These are phyloP conservation scores for Coregonus sp. DNA, from an alignment of 2,797 vertebrate species.

Conservation along the genomic window DNA sequence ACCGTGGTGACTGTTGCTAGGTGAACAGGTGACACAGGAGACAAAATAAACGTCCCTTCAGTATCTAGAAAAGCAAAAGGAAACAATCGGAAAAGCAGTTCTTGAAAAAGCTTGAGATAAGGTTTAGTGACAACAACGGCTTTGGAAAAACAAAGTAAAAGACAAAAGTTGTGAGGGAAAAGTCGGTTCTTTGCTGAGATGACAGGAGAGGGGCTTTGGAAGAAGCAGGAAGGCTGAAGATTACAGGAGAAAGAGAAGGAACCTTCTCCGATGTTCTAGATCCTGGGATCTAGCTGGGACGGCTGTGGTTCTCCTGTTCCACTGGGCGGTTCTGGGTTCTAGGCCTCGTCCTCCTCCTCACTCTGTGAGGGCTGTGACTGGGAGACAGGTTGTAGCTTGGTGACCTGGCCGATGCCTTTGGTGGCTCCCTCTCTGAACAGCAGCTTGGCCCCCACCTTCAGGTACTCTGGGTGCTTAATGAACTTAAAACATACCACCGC, in stretches of 20 bases:
- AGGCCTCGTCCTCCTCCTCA: constrained; percentile 54
- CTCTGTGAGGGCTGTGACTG: constrained; percentile 56
- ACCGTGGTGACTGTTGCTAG: constrained; percentile 41
- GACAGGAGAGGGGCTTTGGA: constrained; percentile 27
- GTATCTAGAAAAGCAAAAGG: not conserved
- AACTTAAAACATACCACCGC: constrained; percentile 93
- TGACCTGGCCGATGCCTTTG: constrained; percentile 97
- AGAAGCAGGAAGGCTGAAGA: constrained; percentile 22
- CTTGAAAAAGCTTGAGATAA: constrained; percentile 38
- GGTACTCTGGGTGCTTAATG: constrained; percentile 97
- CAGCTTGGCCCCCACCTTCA: constrained; percentile 95
- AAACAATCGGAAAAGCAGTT: constrained; percentile 8
- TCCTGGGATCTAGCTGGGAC: constrained; percentile 35
- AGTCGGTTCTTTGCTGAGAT: constrained; percentile 18
- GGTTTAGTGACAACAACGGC: constrained; percentile 31
- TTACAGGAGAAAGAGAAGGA: constrained; percentile 9
- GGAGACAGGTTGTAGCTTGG: constrained; percentile 84
- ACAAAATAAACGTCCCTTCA: not conserved
- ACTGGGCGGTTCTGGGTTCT: not conserved
- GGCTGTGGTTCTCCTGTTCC: constrained; percentile 17
- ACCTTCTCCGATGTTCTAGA: constrained; percentile 22
- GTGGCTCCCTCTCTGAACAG: constrained; percentile 96
- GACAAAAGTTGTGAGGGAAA: constrained; percentile 14
- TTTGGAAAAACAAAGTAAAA: constrained; percentile 44
- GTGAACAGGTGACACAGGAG: constrained; percentile 20